These are phyloP conservation scores for Siniperca obscura DNA, from an alignment of 2,797 vertebrate genomes.

Conservation along the genomic window DNA sequence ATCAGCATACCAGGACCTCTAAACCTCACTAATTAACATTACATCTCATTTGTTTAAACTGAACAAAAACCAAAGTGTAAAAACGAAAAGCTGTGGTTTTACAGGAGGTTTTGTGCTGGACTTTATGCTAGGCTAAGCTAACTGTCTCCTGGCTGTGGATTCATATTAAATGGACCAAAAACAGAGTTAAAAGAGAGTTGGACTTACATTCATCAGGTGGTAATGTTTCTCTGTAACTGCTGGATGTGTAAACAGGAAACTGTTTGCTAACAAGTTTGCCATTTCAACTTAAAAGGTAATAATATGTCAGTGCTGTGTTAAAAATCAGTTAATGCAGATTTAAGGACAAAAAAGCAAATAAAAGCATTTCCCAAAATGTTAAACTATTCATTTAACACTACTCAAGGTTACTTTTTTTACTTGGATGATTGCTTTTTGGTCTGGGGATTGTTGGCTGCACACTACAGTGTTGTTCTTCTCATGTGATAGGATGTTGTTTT, in stretches of 20 bases:
- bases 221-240: too few species aligned
- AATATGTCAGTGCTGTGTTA: background rate
- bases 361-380: background rate
- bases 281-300: background rate
- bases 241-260: background rate
- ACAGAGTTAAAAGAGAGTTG: too few species aligned
- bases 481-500: slow-evolving; percentile 55
- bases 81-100: too few species aligned
- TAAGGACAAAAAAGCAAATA: background rate
- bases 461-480: slow-evolving; percentile 29
- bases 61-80: too few species aligned
- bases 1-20: too few species aligned
- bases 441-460: slow-evolving; percentile 7
- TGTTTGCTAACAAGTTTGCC: too few species aligned
- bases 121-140: too few species aligned
- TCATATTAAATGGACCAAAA: too few species aligned
- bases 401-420: background rate
- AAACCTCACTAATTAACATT: background rate
- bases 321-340: background rate
- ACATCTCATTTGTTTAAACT: background rate
- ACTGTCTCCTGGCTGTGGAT: too few species aligned
- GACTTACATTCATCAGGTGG: too few species aligned
- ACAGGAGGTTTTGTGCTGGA: too few species aligned
- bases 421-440: slow-evolving; percentile 12
- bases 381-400: background rate